A percentile compares a stretch with the other conserved stretches of the same genome.
Conservation (phyloP, 2,113 vertebrate genomes). For the Pollachius pollachius region DNA sequence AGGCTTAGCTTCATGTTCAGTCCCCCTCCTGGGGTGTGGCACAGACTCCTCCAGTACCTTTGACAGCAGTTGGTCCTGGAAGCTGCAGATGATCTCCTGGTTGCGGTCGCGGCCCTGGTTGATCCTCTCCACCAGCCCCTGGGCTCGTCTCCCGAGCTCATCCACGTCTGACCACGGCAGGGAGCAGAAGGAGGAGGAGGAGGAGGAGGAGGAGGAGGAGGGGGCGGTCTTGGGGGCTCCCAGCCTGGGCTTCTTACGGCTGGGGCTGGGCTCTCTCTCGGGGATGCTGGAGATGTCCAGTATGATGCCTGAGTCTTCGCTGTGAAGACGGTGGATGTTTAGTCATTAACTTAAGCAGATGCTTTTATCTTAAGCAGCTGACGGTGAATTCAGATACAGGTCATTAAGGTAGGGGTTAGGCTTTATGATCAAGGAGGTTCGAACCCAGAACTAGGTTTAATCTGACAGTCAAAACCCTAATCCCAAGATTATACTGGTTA, state of each 20-base stretch:
- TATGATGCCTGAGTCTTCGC: slow-evolving; percentile 36
- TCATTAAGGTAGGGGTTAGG: too few relatives aligned
- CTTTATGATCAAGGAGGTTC: too few relatives aligned
- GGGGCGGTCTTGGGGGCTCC: too few relatives aligned
- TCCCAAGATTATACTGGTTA: too few relatives aligned
- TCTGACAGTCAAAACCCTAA: too few relatives aligned
- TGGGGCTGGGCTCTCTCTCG: neutral
- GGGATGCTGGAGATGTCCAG: slow-evolving; percentile 21
- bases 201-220: too few relatives aligned
- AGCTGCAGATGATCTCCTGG: slow-evolving; percentile 72
- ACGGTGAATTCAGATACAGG: too few relatives aligned
- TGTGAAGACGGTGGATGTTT: neutral
- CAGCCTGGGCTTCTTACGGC: too few relatives aligned
- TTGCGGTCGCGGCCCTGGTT: slow-evolving; percentile 76
- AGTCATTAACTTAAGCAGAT: neutral
- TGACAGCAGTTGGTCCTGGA: slow-evolving; percentile 74
- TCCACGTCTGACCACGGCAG: slow-evolving; percentile 42
- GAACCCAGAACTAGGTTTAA: too few relatives aligned
- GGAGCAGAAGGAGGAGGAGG: neutral
- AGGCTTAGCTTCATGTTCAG: too few relatives aligned
- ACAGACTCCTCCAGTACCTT: slow-evolving; percentile 65
- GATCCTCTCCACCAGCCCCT: slow-evolving; percentile 73
- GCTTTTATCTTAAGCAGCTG: neutral
- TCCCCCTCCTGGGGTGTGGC: too few relatives aligned
- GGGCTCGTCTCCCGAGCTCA: slow-evolving; percentile 67